Evolutionary conservation across 2,113 vertebrate genomes (phyloP).

Genomic region (Channa argus): DNA sequence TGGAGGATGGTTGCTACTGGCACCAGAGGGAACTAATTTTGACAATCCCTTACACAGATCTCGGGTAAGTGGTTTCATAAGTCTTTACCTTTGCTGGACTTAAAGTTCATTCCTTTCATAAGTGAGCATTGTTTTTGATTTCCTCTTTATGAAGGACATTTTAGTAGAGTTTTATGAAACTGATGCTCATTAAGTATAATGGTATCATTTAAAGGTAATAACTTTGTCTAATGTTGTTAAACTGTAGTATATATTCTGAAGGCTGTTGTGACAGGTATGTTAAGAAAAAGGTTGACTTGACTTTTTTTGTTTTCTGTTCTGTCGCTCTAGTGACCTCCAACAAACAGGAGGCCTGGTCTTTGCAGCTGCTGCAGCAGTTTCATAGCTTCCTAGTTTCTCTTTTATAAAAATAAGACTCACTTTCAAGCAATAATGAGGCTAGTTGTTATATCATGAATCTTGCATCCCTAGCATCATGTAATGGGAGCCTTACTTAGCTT

Average conservation of each 20-base stretch:
- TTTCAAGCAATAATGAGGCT: conserved; percentile 56
- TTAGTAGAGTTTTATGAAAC: conserved; percentile 4
- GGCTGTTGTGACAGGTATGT: neutral
- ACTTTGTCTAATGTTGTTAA: neutral
- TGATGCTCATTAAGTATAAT: neutral
- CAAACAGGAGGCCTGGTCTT: conserved; percentile 33
- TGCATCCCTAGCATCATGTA: conserved; percentile 55
- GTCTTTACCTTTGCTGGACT: conserved; percentile 12
- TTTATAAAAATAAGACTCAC: conserved; percentile 40
- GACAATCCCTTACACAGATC: conserved; percentile 87
- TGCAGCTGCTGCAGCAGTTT: conserved; percentile 23
- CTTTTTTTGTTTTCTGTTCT: neutral
- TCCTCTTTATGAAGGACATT: conserved; percentile 1
- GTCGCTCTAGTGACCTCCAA: conserved; percentile 4
- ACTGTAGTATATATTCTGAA: neutral
- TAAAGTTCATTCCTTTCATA: conserved; percentile 4
- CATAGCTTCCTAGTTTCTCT: conserved; percentile 36
- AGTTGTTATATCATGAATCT: conserved; percentile 54
- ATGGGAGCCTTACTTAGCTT: conserved; percentile 50
- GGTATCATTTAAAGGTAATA: neutral
- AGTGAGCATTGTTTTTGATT: neutral
- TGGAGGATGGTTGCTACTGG: conserved; percentile 86
- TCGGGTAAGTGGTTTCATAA: conserved; percentile 75
- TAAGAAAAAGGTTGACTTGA: neutral
- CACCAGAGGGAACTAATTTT: conserved; percentile 87